These are phyloP conservation scores for Rhineura floridana DNA, from an alignment of 2,113 vertebrate species.

Conservation along the genomic window DNA sequence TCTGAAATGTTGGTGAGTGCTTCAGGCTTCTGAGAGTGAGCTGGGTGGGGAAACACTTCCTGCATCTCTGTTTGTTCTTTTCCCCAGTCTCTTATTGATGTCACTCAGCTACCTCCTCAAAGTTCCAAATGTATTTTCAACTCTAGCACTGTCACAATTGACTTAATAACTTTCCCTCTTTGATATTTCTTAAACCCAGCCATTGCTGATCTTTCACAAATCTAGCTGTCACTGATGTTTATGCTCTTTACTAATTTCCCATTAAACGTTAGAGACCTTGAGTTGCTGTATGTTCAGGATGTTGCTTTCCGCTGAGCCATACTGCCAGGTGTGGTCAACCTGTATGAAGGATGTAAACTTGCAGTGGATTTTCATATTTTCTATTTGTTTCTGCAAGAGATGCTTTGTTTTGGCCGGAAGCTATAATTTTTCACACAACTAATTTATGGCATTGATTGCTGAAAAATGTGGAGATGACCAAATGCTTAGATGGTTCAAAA, in stretches of 20 bases:
- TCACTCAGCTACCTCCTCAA: neutral
- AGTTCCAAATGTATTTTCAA: constrained; percentile 13
- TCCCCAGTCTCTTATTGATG: constrained; percentile 6
- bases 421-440: neutral
- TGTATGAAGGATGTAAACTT: neutral
- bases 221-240: neutral
- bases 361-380: neutral
- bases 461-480: neutral
- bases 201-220: neutral
- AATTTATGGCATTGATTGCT: neutral
- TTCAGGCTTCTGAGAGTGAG: constrained; percentile 12
- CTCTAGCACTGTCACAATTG: neutral
- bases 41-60: neutral
- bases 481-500: neutral
- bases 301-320: neutral
- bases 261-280: neutral
- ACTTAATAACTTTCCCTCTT: neutral
- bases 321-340: neutral
- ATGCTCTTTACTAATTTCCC: neutral
- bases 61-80: constrained; percentile 13
- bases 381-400: neutral
- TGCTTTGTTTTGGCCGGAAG: neutral
- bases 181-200: neutral
- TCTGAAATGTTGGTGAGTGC: constrained; percentile 39
- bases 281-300: neutral